phyloP scores from a whole-genome alignment of 1,140 invertebrate genomes.

The Saccostrea glomerata region DNA sequence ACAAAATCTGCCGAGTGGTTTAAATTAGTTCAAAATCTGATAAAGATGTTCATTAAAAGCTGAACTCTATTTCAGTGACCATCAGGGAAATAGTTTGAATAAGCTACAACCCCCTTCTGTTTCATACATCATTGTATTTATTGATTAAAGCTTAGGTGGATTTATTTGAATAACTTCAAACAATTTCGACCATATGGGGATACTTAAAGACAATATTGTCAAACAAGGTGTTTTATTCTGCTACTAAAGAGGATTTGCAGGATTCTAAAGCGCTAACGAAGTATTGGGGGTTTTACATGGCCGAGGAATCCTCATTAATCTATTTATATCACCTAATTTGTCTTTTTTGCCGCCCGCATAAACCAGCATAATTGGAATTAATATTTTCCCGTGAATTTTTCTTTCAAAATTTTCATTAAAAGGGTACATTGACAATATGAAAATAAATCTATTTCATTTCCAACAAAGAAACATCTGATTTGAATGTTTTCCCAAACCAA shows the following conservation, averaged over 20 bases:
- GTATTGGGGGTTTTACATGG: not conserved
- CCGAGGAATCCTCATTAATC: not conserved
- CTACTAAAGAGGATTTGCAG: not conserved
- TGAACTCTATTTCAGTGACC: not conserved
- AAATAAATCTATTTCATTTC: not conserved
- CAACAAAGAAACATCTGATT: not conserved
- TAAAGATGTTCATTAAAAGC: not conserved
- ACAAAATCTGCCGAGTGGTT: too few relatives aligned
- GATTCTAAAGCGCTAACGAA: slow-evolving; percentile 19
- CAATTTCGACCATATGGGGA: slow-evolving; percentile 21
- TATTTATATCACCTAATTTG: not conserved
- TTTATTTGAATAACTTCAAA: not conserved
- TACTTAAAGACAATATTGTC: not conserved
- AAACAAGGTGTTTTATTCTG: not conserved
- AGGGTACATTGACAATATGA: not conserved
- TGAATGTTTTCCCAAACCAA: too few relatives aligned
- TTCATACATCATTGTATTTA: not conserved
- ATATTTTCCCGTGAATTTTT: not conserved
- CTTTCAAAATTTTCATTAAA: not conserved
- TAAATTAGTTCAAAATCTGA: too few relatives aligned
- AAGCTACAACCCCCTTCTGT: not conserved
- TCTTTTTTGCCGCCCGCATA: slow-evolving; percentile 23
- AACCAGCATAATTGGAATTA: not conserved
- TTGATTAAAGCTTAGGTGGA: not conserved
- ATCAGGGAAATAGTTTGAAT: not conserved